A percentile compares a stretch with the other conserved stretches of the same genome.
Evolutionary conservation across 2,888 invertebrate genomes (phyloP).

Genomic region (Molorchus minor): DNA sequence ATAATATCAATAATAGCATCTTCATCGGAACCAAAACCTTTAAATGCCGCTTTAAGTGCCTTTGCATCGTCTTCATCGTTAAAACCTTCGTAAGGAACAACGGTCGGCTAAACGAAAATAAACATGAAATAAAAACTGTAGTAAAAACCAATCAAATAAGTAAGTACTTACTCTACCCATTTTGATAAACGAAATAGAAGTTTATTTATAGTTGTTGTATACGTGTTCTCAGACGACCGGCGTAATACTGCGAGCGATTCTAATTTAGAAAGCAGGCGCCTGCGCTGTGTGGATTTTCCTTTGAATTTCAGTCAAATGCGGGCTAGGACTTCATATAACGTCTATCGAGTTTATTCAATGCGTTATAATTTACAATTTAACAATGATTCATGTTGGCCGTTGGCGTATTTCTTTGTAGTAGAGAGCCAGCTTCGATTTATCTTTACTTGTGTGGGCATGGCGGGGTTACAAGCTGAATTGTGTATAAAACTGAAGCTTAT

Average conservation of each 20-base stretch:
- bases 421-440: no score
- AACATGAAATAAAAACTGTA: neutral
- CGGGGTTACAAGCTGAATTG: no score
- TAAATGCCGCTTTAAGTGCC: slow-evolving; percentile 57
- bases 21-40: slow-evolving; percentile 68
- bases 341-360: no score
- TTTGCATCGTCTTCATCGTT: slow-evolving; percentile 57
- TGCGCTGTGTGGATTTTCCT: neutral
- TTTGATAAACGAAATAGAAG: neutral
- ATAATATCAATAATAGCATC: slow-evolving; percentile 73
- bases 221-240: slow-evolving; percentile 5
- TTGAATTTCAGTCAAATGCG: no score
- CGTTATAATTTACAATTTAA: no score
- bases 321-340: no score
- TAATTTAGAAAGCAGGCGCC: slow-evolving; percentile 11
- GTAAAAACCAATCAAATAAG: neutral
- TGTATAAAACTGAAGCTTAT: no score
- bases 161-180: slow-evolving; percentile 17
- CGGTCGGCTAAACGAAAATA: slow-evolving; percentile 28
- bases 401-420: no score
- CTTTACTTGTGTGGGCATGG: no score
- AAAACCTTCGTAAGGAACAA: slow-evolving; percentile 52
- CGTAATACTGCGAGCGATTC: neutral
- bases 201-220: neutral
- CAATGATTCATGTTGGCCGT: no score